A percentile compares a stretch with the other conserved stretches of the same genome.
phyloP scores from a whole-genome alignment of 2,113 vertebrate species.

The Halcyon malimbica region DNA sequence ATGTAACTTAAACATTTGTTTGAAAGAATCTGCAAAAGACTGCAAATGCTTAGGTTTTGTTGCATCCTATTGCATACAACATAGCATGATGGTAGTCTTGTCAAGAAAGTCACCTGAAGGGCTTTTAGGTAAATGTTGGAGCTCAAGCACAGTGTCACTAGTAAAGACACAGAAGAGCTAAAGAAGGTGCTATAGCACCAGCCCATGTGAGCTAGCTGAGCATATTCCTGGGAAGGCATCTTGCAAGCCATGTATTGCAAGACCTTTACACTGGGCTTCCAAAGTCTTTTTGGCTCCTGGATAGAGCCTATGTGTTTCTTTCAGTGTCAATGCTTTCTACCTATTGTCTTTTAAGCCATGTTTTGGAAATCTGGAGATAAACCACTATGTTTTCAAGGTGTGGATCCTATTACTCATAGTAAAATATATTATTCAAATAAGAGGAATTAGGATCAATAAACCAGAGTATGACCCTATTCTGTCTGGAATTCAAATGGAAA shows the following conservation, averaged over 20 bases:
- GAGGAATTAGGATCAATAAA: background rate
- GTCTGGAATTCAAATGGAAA: background rate
- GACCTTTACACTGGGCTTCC: background rate
- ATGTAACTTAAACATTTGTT: background rate
- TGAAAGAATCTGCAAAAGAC: background rate
- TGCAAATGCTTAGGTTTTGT: accelerated
- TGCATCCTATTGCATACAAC: background rate
- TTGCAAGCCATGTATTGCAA: background rate
- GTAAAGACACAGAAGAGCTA: background rate
- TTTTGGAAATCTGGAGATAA: background rate
- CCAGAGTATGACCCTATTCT: background rate
- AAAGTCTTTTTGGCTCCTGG: background rate
- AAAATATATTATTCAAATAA: background rate
- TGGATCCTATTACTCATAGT: background rate
- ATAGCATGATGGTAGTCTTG: background rate
- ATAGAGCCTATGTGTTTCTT: background rate
- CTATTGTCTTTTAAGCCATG: background rate
- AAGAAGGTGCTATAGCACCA: background rate
- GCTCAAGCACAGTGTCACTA: background rate
- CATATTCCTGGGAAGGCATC: background rate
- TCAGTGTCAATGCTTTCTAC: background rate
- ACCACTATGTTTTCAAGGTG: background rate
- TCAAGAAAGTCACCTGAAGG: background rate
- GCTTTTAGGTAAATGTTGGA: background rate
- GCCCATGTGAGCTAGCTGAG: background rate